Evolutionary conservation across 1,140 invertebrate genomes (phyloP).

Genomic region (Aphaenogaster floridana): DNA sequence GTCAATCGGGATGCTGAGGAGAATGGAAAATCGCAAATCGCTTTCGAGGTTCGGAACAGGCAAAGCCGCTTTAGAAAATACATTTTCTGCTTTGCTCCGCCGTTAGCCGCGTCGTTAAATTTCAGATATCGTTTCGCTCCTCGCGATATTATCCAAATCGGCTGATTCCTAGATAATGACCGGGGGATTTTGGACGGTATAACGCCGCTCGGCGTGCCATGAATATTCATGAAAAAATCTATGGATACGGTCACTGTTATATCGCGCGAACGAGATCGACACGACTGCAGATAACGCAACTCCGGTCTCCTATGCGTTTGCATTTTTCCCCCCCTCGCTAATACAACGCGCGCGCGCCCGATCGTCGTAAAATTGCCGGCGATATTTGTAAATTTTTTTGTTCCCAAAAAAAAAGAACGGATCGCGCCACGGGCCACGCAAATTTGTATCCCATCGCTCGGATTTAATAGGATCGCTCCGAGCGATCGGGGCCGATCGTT

Average conservation of each 20-base stretch:
- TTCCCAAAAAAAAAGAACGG: neutral
- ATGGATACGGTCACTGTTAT: conserved; percentile 65
- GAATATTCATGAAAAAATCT: conserved; percentile 78
- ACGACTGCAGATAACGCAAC: conserved; percentile 66
- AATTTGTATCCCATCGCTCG: conserved; percentile 27
- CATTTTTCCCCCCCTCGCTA: conserved; percentile 11
- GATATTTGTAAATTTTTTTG: conserved; percentile 33
- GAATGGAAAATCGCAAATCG: neutral
- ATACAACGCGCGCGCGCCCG: neutral
- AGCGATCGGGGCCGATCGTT: conserved; percentile 17
- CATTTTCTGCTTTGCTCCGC: conserved; percentile 24
- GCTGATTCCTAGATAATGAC: conserved; percentile 66
- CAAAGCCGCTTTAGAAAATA: conserved; percentile 42
- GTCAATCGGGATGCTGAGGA: neutral
- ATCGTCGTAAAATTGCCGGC: conserved; percentile 17
- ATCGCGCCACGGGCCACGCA: conserved; percentile 27
- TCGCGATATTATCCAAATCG: conserved; percentile 59
- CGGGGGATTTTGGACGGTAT: conserved; percentile 36
- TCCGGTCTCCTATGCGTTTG: conserved; percentile 35
- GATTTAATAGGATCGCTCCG: conserved; percentile 49
- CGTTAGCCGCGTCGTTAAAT: conserved; percentile 59
- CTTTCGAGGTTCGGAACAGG: neutral
- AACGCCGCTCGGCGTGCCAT: conserved; percentile 48
- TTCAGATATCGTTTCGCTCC: conserved; percentile 37
- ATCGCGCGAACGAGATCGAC: conserved; percentile 71